Evolutionary conservation across 1,140 invertebrate genomes (phyloP).

Genomic region (Dufourea novaeangliae): DNA sequence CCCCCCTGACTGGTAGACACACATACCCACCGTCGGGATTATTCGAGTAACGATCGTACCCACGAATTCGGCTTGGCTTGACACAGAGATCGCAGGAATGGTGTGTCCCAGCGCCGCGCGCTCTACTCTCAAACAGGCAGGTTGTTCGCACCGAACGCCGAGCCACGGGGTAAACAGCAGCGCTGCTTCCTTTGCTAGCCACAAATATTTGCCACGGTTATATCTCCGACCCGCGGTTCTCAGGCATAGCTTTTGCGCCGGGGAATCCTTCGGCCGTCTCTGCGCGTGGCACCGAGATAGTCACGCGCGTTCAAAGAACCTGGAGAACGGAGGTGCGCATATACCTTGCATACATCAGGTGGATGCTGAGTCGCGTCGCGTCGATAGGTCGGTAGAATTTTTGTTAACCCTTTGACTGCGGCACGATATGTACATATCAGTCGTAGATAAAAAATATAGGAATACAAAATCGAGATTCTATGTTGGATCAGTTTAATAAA

Average conservation of each 20-base stretch:
- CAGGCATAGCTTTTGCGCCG: background rate
- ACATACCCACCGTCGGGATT: background rate
- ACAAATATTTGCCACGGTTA: constrained; percentile 70
- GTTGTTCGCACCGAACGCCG: constrained; percentile 58
- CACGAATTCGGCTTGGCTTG: constrained; percentile 13
- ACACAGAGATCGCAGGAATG: constrained; percentile 37
- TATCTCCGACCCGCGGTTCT: constrained; percentile 31
- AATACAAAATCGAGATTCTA: too few species aligned
- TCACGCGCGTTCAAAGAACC: background rate
- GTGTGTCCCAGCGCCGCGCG: constrained; percentile 50
- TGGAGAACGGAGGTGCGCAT: background rate
- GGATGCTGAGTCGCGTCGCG: background rate
- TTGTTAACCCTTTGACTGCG: too few species aligned
- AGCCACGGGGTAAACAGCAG: constrained; percentile 63
- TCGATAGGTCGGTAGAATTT: background rate
- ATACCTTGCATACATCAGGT: background rate
- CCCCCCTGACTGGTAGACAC: background rate
- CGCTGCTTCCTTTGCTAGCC: constrained; percentile 60
- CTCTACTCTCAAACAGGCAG: constrained; percentile 63
- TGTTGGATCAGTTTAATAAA: too few species aligned
- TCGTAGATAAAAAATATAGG: too few species aligned
- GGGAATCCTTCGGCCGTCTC: background rate
- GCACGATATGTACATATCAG: too few species aligned
- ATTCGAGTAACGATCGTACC: background rate
- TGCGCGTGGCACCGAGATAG: background rate